A percentile compares a stretch with the other conserved stretches of the same genome.
These are phyloP conservation scores for Triplophysa bombifrons DNA, from an alignment of 2,797 vertebrate species.

Conservation along the genomic window DNA sequence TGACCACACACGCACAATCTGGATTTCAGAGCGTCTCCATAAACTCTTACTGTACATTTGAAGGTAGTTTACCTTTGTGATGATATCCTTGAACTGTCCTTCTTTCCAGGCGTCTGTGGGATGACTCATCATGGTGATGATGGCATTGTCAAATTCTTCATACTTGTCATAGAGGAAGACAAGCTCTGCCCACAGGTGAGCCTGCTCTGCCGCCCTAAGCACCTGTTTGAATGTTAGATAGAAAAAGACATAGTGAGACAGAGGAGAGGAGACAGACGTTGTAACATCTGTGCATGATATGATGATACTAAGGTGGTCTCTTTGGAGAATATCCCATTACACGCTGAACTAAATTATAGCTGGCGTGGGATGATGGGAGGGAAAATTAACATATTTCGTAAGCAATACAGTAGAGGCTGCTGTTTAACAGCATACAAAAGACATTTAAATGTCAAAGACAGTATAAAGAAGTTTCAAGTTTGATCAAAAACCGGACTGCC, in stretches of 20 bases:
- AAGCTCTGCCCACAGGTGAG: conserved; percentile 95
- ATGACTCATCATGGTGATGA: conserved; percentile 99
- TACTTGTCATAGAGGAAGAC: conserved; percentile 99
- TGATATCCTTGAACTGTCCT: conserved; percentile 98
- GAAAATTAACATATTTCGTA: neutral
- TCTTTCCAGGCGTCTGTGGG: conserved; percentile 97
- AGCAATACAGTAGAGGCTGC: neutral
- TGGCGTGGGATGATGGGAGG: neutral
- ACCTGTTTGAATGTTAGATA: conserved; percentile 74
- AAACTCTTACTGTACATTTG: neutral
- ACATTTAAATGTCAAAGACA: too few species aligned
- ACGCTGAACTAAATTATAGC: conserved; percentile 26
- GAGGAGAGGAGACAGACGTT: conserved; percentile 10
- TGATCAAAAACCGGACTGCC: too few species aligned
- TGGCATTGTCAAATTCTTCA: conserved; percentile 97
- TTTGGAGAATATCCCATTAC: conserved; percentile 35
- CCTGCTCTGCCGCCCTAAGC: conserved; percentile 96
- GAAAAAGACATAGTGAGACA: neutral
- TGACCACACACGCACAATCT: neutral
- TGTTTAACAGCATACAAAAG: neutral
- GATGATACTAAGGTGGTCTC: neutral
- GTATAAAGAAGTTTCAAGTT: too few species aligned
- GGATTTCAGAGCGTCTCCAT: neutral
- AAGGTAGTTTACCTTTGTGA: conserved; percentile 86
- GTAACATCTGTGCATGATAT: conserved; percentile 31